These are phyloP conservation scores for Epirrita christyi DNA, from an alignment of 2,888 invertebrate genomes.

Conservation along the genomic window DNA sequence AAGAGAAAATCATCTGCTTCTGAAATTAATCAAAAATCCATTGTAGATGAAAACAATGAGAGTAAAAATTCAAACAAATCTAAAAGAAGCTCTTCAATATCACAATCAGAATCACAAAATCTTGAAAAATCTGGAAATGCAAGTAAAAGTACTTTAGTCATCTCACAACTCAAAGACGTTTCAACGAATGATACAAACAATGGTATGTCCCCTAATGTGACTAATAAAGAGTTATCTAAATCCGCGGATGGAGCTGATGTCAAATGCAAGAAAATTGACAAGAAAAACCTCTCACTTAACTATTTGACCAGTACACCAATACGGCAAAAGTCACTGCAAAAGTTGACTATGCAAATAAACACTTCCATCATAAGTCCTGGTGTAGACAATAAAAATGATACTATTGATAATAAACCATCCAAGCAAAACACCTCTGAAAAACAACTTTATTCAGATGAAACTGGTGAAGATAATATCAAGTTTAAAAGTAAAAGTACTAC, in stretches of 20 bases:
- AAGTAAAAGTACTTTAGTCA: conserved; percentile 65
- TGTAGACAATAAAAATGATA: conserved; percentile 39
- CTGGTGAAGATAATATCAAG: conserved; percentile 32
- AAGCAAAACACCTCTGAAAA: conserved; percentile 14
- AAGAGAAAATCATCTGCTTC: conserved; percentile 35
- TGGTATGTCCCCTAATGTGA: conserved; percentile 48
- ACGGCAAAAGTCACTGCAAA: conserved; percentile 61
- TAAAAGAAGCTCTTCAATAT: conserved; percentile 46
- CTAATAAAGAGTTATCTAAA: conserved; percentile 52
- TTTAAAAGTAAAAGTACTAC: conserved; percentile 22
- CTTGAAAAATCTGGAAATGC: conserved; percentile 51
- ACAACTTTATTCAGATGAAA: conserved; percentile 27
- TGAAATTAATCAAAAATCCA: conserved; percentile 28
- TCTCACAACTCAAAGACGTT: conserved; percentile 67
- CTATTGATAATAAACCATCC: conserved; percentile 30
- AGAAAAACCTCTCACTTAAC: conserved; percentile 54
- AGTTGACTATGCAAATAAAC: conserved; percentile 58
- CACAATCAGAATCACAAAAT: conserved; percentile 43
- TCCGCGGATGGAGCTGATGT: conserved; percentile 48
- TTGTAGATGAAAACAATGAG: conserved; percentile 24
- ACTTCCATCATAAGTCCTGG: conserved; percentile 59
- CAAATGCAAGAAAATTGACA: conserved; percentile 48
- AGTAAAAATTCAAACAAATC: conserved; percentile 45
- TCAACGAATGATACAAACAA: conserved; percentile 51
- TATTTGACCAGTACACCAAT: conserved; percentile 72